Conservation (phyloP, 1,140 invertebrate genomes). For the Eubasilissa regina region DNA sequence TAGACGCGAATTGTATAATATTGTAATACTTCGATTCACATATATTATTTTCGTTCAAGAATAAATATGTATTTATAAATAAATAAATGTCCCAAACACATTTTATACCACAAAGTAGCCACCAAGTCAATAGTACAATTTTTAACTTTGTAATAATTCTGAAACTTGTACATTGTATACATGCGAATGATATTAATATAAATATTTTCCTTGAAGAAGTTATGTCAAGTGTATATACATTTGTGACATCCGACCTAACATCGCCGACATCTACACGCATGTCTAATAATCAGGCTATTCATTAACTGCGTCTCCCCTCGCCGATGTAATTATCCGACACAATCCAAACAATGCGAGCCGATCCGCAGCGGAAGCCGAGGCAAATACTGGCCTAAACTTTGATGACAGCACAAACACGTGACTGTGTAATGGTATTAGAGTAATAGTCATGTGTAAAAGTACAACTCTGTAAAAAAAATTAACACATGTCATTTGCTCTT, state of each 20-base stretch:
- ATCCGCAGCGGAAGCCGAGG: constrained; percentile 31
- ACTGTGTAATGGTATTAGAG: constrained; percentile 9
- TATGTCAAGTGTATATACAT: neutral
- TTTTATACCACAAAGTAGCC: too few relatives aligned
- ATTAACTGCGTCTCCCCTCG: constrained; percentile 44
- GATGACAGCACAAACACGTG: constrained; percentile 29
- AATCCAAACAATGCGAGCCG: constrained; percentile 57
- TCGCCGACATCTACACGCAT: constrained; percentile 24
- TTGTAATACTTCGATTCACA: too few relatives aligned
- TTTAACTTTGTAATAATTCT: too few relatives aligned
- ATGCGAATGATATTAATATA: too few relatives aligned
- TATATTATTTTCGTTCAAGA: too few relatives aligned
- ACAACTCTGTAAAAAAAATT: constrained; percentile 5
- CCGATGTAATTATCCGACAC: constrained; percentile 54
- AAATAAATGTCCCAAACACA: too few relatives aligned
- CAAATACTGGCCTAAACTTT: constrained; percentile 39
- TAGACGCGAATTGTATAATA: too few relatives aligned
- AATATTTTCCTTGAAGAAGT: too few relatives aligned
- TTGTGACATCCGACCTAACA: constrained; percentile 21
- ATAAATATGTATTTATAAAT: too few relatives aligned
- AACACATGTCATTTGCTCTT: too few relatives aligned
- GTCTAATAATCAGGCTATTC: constrained; percentile 53
- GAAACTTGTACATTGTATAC: too few relatives aligned
- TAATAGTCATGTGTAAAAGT: constrained; percentile 22
- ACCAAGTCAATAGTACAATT: too few relatives aligned